Percentiles rank a stretch among this genome's conserved stretches.
Evolutionary conservation across 1,140 invertebrate species (phyloP).

Genomic region (Ooceraea biroi): DNA sequence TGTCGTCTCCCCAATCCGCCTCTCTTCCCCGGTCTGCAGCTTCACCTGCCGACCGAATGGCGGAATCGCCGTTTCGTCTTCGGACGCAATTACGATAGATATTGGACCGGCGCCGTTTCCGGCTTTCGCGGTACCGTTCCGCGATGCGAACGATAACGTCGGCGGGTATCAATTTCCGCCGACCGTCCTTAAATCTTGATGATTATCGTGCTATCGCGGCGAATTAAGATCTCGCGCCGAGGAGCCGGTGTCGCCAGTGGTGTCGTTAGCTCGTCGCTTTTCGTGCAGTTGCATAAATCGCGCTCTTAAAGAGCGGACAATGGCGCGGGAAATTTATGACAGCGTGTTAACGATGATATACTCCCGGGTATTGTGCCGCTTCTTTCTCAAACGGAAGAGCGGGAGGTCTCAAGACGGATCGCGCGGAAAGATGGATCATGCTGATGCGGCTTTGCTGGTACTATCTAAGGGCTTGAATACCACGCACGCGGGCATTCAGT

Average conservation of each 20-base stretch:
- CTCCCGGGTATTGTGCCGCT: constrained; percentile 16
- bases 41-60: constrained; percentile 44
- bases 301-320: constrained; percentile 4
- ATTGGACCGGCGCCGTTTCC: constrained; percentile 53
- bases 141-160: constrained; percentile 49
- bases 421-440: neutral
- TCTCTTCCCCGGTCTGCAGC: neutral
- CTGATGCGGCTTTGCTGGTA: neutral
- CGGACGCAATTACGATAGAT: constrained; percentile 49
- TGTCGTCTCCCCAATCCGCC: neutral
- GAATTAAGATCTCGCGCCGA: constrained; percentile 16
- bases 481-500: constrained; percentile 26
- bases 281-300: constrained; percentile 21
- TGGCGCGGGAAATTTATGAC: constrained; percentile 29
- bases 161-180: constrained; percentile 29
- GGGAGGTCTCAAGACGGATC: constrained; percentile 19
- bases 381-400: neutral
- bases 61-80: neutral
- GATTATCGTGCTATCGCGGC: constrained; percentile 26
- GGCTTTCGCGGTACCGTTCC: constrained; percentile 46
- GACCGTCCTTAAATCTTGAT: neutral
- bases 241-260: neutral
- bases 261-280: constrained; percentile 2
- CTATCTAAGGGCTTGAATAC: constrained; percentile 23
- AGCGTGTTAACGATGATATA: constrained; percentile 21